Percentiles rank a stretch among this genome's conserved stretches.
Conservation (phyloP, 2,797 vertebrate genomes). For the Tenualosa thibaudeaui region DNA sequence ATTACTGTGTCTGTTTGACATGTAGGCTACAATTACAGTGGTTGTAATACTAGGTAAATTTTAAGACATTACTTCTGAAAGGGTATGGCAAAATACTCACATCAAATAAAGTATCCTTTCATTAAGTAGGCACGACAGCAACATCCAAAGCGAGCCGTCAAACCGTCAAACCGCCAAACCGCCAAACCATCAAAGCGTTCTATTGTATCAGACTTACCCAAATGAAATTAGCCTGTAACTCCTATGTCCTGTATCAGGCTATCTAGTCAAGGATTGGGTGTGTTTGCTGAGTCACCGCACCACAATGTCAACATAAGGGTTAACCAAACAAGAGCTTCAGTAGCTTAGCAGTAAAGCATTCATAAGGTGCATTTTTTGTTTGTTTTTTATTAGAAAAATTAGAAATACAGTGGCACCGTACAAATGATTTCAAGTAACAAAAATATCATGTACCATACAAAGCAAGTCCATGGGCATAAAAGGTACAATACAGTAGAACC, state of each 20-base stretch:
- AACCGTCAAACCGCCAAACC: too few relatives aligned
- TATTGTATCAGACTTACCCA: background rate
- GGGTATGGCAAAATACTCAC: background rate
- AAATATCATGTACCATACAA: too few relatives aligned
- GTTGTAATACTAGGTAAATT: background rate
- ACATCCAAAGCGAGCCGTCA: background rate
- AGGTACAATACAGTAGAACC: too few relatives aligned
- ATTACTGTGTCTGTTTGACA: background rate
- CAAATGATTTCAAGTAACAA: too few relatives aligned
- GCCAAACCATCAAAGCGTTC: background rate
- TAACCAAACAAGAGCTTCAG: background rate
- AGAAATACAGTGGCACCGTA: too few relatives aligned
- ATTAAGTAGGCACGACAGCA: background rate
- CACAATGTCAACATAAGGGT: background rate
- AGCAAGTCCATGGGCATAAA: too few relatives aligned
- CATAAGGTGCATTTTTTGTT: background rate
- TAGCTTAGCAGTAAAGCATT: background rate
- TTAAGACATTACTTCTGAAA: background rate
- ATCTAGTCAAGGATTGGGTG: background rate
- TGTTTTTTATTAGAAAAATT: too few relatives aligned
- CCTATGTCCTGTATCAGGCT: background rate
- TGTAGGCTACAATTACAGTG: background rate
- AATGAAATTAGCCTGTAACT: background rate
- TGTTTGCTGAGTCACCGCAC: slow-evolving; percentile 3
- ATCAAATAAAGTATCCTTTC: background rate